Evolutionary conservation across 2,888 invertebrate species (phyloP).

Genomic region (Entomobrya multifasciata): DNA sequence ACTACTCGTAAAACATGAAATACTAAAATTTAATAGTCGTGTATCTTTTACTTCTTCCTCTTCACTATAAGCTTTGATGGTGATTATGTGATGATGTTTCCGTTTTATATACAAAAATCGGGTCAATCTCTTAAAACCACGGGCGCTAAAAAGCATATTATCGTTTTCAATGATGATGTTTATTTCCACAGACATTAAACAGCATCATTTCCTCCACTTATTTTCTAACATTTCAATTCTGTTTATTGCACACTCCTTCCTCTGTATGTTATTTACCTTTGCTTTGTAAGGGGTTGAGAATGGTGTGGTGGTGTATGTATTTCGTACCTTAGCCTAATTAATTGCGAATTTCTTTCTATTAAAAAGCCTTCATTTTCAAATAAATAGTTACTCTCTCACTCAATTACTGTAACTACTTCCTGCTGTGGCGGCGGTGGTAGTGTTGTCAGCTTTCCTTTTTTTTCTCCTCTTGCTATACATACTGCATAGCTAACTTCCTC

Average conservation of each 20-base stretch:
- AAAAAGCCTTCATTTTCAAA: background rate
- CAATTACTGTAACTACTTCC: conserved; percentile 28
- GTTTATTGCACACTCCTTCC: too few species aligned
- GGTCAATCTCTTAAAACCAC: too few species aligned
- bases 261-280: too few species aligned
- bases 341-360: conserved; percentile 6
- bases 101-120: too few species aligned
- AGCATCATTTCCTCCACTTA: too few species aligned
- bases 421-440: background rate
- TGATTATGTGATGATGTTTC: conserved; percentile 6
- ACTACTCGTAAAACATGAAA: conserved; percentile 13
- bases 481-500: too few species aligned
- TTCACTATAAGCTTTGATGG: background rate
- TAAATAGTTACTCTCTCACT: conserved; percentile 9
- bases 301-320: background rate
- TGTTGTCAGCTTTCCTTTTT: background rate
- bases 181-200: too few species aligned
- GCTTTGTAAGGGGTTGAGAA: too few species aligned
- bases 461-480: too few species aligned
- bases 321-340: conserved; percentile 21
- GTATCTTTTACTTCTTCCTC: background rate
- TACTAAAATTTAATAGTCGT: conserved; percentile 32
- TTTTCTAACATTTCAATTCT: too few species aligned
- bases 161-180: too few species aligned
- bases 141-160: too few species aligned